phyloP scores from a whole-genome alignment of 2,113 vertebrate genomes.

The Astatotilapia flaviijosephi region DNA sequence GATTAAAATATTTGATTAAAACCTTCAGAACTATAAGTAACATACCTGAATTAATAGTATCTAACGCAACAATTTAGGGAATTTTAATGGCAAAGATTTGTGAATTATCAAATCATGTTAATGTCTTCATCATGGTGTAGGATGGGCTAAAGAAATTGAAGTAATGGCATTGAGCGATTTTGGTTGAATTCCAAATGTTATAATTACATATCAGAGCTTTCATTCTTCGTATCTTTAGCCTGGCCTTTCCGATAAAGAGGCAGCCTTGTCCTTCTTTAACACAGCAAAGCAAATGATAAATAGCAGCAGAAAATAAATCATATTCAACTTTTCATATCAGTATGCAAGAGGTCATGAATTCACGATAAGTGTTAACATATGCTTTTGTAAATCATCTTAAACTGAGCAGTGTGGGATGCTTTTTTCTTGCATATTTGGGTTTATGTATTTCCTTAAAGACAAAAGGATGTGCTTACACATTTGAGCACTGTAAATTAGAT shows the following conservation, averaged over 20 bases:
- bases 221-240: not conserved
- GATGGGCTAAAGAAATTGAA: not conserved
- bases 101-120: not conserved
- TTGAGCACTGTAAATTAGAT: not conserved
- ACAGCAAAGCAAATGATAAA: not conserved
- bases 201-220: not conserved
- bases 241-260: not conserved
- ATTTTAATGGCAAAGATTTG: not conserved
- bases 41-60: not conserved
- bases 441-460: not conserved
- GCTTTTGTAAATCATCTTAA: conserved; percentile 27
- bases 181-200: not conserved
- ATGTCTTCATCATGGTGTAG: not conserved
- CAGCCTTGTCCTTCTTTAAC: not conserved
- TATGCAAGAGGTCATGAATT: not conserved
- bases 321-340: not conserved
- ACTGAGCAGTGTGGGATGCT: not conserved
- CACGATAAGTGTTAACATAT: not conserved
- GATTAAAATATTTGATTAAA: not conserved
- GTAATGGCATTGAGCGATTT: not conserved
- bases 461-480: not conserved
- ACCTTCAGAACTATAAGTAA: not conserved
- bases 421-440: not conserved
- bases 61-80: not conserved
- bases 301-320: not conserved